Base-by-base conservation (phyloP, 37 sponge, comb jelly and placozoan species). In the Tethya wilhelma region DNA sequence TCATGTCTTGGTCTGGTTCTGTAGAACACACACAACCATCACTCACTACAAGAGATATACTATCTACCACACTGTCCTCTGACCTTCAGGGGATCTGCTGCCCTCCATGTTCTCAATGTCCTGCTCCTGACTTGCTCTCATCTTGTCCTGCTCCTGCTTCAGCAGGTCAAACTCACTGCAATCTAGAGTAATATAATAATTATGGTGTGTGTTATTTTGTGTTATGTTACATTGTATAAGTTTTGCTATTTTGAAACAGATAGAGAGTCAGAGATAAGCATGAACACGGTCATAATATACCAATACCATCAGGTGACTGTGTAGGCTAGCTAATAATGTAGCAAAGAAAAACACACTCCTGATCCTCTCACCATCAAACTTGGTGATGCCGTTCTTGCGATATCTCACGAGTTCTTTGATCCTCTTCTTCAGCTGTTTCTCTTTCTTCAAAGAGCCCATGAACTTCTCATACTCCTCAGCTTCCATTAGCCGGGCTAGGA, bases 321-420 rank as follows among this genome's bases (percentile, higher is more conserved):
- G 14, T 14, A 19, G 9, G 53, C 53, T 14, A 49, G 14, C n/a
- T n/a, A n/a, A n/a, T n/a, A n/a, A n/a, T n/a, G n/a, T n/a, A n/a
- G n/a, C 65, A 67, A 33, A 79, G 37, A 45, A 17, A 67, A 5
- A 67, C 38, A 67, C 67, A 67, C 9, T 8, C 36, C 22, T 36
- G n/a, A n/a, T n/a, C n/a, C 25, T 60, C 41, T 59, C 32, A 85
- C 91, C 91, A 69, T 89, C 93, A 29, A 70, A 9, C 44, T 88
- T 85, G 2, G 93, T 85, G 44, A 88, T 66, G 14, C 96, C 96
- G 33, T 91, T 77, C 55, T 83, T 84, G 14, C 90, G 64, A 74
- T 80, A 89, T n/a, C 56, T 69, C 8, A 7, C 33, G 2, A 95
- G 65, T 32, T 89, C 80, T 46, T 62, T 80, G 40, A 95, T 86